Evolutionary conservation across 2,113 vertebrate species (phyloP).

Genomic region (Albula goreensis): DNA sequence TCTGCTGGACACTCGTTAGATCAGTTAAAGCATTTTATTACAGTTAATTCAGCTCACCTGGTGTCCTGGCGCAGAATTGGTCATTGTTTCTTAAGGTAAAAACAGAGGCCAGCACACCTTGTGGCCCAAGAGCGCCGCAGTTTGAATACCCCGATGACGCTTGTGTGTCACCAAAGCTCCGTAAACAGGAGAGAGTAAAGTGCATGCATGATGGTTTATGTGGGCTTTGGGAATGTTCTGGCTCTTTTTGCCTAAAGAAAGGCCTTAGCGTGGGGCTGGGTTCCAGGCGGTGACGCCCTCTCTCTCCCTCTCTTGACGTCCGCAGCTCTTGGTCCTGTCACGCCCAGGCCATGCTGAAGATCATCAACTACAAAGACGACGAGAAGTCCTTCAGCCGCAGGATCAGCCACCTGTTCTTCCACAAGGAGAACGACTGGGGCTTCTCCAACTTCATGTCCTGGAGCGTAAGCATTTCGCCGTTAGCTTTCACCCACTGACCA

Average conservation of each 20-base stretch:
- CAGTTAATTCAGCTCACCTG: too few species aligned
- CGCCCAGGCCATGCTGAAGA: slow-evolving; percentile 97
- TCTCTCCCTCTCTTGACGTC: neutral
- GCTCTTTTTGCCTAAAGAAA: neutral
- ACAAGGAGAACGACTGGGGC: slow-evolving; percentile 99
- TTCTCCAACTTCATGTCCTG: slow-evolving; percentile 99
- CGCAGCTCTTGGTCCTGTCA: slow-evolving; percentile 97
- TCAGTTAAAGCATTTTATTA: too few species aligned
- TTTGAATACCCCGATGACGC: too few species aligned
- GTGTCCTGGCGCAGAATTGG: too few species aligned
- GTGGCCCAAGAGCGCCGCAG: too few species aligned
- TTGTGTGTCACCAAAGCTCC: too few species aligned
- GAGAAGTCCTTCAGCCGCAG: slow-evolving; percentile 98
- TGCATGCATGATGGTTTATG: too few species aligned
- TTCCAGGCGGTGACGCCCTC: neutral
- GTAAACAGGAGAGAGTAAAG: too few species aligned
- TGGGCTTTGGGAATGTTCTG: too few species aligned
- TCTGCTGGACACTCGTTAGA: too few species aligned
- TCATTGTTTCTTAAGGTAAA: too few species aligned
- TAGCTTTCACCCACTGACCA: neutral
- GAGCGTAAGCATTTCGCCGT: slow-evolving; percentile 82
- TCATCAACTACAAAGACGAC: slow-evolving; percentile 97
- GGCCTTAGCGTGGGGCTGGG: neutral
- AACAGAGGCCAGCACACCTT: too few species aligned
- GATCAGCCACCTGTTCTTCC: slow-evolving; percentile 98